Percentiles rank a stretch among this genome's conserved stretches.
These are phyloP conservation scores for Collichthys lucidus DNA, from an alignment of 2,113 vertebrate species.

Conservation along the genomic window DNA sequence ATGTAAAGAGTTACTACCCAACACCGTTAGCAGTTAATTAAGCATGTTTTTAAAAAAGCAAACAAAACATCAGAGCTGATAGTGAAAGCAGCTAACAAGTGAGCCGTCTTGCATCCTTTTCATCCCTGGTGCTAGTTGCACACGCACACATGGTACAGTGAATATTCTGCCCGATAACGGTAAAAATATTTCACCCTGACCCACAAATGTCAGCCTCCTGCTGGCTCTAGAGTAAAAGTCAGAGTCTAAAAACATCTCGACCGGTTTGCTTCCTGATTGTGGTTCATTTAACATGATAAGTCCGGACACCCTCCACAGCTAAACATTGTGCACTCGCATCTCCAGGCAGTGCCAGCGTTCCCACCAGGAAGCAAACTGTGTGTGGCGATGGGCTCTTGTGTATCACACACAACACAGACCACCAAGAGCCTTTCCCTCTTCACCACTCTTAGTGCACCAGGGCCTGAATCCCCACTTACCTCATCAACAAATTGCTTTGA, in stretches of 20 bases:
- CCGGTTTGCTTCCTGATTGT: neutral
- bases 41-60: too few species aligned
- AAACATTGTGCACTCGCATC: conserved; percentile 28
- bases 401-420: conserved; percentile 33
- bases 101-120: too few species aligned
- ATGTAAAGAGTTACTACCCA: too few species aligned
- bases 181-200: neutral
- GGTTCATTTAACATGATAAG: conserved; percentile 13
- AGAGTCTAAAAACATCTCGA: neutral
- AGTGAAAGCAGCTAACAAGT: too few species aligned
- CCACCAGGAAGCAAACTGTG: conserved; percentile 21
- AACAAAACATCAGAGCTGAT: too few species aligned
- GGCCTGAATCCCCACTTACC: conserved; percentile 69
- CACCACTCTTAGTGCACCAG: conserved; percentile 36
- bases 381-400: conserved; percentile 30
- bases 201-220: neutral
- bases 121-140: too few species aligned
- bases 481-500: conserved; percentile 79
- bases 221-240: neutral
- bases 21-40: neutral
- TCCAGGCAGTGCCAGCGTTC: conserved; percentile 28
- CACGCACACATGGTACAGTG: too few species aligned
- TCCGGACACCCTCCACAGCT: conserved; percentile 15
- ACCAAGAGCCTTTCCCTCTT: conserved; percentile 32
- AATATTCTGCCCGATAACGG: neutral